Evolutionary conservation across 1,140 invertebrate genomes (phyloP), one percentile per base, ranked within the genome.

Genomic region (Brachionus paranguensis): DNA sequence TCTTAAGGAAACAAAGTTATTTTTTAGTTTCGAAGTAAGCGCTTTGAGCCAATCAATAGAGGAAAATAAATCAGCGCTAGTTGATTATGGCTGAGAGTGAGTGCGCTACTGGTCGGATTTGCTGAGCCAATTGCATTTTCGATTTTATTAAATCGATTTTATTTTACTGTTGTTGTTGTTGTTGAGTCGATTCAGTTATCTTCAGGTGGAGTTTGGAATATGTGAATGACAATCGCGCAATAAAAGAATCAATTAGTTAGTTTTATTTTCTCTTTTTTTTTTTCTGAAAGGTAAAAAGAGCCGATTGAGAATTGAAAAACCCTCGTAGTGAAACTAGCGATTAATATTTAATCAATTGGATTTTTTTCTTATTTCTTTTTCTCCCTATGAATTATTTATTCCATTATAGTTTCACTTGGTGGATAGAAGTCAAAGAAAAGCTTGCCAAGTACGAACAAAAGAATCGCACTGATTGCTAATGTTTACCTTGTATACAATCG

Each of bases 181-280:
- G 33, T 37, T 68, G 20, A n/a, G 55, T 64, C 24, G 29, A 29
- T 33, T 41, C 11, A 72, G 68, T 72, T 72, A 72, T 72, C 68
- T 72, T 72, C 64, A 68, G 64, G 64, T 68, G 33, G 64, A 68
- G 64, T 68, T 68, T 68, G 68, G 33, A 72, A 72, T 72, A 45
- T 72, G 68, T 72, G 37, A 72, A 72, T 72, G 68, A 72, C 68
- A 72, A 72, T 72, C 29, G 29, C 29, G 29, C 14, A 72, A 72
- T 41, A 72, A 72, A 72, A 72, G 68, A 72, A 72, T 72, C 68
- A 72, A 72, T 72, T 72, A 72, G 68, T 72, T 72, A 72, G 29
- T 41, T 45, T 72, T 72, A 43, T 41, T 41, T n/a, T 68, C 7
- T 29, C 3, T 33, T 29, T 68, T 20, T 64, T 64, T n/a, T n/a